A percentile compares a stretch with the other conserved stretches of the same genome.
Evolutionary conservation across 1,140 invertebrate species (phyloP).

Genomic region (Scylla paramamosain): DNA sequence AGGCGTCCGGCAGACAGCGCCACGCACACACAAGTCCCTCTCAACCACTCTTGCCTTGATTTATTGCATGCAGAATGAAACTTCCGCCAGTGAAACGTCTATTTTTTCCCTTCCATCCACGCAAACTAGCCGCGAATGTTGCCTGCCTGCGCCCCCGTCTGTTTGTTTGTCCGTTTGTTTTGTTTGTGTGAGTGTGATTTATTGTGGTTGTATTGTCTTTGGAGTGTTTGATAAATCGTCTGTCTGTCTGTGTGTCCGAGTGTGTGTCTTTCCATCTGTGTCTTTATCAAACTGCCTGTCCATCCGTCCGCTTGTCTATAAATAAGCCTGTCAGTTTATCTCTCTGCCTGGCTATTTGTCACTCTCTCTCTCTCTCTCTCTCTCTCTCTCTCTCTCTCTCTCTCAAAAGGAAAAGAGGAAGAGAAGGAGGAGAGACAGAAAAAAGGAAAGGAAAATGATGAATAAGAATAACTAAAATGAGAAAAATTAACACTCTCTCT

Average conservation of each 20-base stretch:
- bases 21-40: constrained; percentile 27
- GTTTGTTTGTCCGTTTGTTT: not conserved
- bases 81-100: not conserved
- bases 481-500: no score
- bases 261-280: no score
- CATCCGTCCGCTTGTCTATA: not conserved
- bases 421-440: no score
- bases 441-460: no score
- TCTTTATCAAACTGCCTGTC: not conserved
- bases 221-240: not conserved
- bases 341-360: not conserved
- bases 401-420: no score
- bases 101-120: not conserved
- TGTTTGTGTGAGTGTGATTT: not conserved
- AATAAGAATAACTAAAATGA: no score
- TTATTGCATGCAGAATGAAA: not conserved
- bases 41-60: not conserved
- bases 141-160: not conserved
- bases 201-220: not conserved
- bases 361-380: no score
- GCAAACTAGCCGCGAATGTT: not conserved
- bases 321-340: not conserved
- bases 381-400: no score
- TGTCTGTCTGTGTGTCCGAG: no score
- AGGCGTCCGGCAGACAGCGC: not conserved